These are phyloP conservation scores for Euplagia quadripunctaria DNA, from an alignment of 2,888 invertebrate genomes.

Conservation along the genomic window DNA sequence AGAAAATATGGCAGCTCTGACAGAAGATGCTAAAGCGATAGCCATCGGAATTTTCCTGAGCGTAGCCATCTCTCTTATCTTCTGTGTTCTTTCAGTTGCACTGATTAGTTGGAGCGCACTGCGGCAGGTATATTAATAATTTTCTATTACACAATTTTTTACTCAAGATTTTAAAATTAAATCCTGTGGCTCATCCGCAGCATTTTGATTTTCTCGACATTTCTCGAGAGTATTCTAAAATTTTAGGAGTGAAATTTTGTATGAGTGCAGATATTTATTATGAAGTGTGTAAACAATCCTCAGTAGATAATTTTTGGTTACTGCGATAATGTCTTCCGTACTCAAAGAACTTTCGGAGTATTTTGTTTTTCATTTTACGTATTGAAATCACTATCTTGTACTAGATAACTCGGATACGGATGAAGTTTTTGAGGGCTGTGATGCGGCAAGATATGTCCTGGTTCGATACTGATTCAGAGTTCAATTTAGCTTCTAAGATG, in stretches of 20 bases:
- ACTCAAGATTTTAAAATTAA: too few species aligned
- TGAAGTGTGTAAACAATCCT: not conserved
- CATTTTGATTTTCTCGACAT: too few species aligned
- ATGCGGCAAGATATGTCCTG: slow-evolving; percentile 92
- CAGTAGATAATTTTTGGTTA: not conserved
- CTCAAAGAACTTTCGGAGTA: not conserved
- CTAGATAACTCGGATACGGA: slow-evolving; percentile 88
- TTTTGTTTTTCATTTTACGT: not conserved
- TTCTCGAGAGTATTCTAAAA: too few species aligned
- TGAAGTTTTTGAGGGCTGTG: slow-evolving; percentile 88
- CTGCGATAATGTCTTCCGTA: not conserved
- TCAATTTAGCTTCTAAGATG: slow-evolving; percentile 91
- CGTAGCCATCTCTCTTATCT: slow-evolving; percentile 65
- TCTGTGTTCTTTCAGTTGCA: slow-evolving; percentile 84
- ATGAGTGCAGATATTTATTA: too few species aligned
- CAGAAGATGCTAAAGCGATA: slow-evolving; percentile 86
- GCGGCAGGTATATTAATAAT: slow-evolving; percentile 70
- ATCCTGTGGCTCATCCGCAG: too few species aligned
- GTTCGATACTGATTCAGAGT: slow-evolving; percentile 90
- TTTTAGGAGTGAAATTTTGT: too few species aligned
- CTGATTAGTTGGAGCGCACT: slow-evolving; percentile 88
- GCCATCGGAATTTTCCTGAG: slow-evolving; percentile 79
- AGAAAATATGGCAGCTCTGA: slow-evolving; percentile 84
- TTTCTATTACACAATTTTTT: not conserved
- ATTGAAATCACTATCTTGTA: not conserved